Conservation (phyloP, 2,113 vertebrate species). For the Lethenteron camtschaticum region DNA sequence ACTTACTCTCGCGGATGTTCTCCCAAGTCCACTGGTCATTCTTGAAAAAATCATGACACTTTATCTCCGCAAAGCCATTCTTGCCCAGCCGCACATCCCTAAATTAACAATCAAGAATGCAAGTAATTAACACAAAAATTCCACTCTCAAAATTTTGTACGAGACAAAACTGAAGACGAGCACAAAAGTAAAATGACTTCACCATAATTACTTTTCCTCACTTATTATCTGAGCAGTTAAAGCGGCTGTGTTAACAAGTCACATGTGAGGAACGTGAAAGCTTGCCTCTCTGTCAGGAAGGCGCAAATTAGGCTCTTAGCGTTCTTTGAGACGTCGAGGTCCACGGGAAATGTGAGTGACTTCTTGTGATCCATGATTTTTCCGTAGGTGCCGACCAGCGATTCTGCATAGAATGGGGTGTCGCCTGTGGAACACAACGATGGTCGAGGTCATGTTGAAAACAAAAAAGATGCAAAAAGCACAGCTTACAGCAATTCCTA, state of each 20-base stretch:
- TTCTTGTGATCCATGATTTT: conserved; percentile 99
- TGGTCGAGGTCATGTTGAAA: neutral
- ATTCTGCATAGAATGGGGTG: conserved; percentile 95
- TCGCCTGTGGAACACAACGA: conserved; percentile 39
- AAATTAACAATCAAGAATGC: conserved; percentile 18
- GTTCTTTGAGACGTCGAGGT: conserved; percentile 87
- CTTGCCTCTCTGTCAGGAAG: conserved; percentile 84
- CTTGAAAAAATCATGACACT: conserved; percentile 76
- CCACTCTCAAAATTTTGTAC: no score
- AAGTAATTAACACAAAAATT: no score
- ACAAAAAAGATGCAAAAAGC: neutral
- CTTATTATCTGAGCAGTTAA: no score
- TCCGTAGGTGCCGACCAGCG: conserved; percentile 88
- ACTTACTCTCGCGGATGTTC: conserved; percentile 88
- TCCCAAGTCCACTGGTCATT: conserved; percentile 95
- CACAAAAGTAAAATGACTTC: no score
- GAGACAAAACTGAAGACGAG: no score
- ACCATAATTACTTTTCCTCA: no score
- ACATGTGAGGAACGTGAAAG: neutral
- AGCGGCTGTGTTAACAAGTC: no score
- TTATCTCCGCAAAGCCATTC: conserved; percentile 90
- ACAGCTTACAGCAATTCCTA: neutral
- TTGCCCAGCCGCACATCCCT: conserved; percentile 87
- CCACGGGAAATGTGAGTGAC: conserved; percentile 78
- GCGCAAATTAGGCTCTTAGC: conserved; percentile 94